Evolutionary conservation across 2,113 vertebrate genomes (phyloP).

Genomic region (Odocoileus virginianus): DNA sequence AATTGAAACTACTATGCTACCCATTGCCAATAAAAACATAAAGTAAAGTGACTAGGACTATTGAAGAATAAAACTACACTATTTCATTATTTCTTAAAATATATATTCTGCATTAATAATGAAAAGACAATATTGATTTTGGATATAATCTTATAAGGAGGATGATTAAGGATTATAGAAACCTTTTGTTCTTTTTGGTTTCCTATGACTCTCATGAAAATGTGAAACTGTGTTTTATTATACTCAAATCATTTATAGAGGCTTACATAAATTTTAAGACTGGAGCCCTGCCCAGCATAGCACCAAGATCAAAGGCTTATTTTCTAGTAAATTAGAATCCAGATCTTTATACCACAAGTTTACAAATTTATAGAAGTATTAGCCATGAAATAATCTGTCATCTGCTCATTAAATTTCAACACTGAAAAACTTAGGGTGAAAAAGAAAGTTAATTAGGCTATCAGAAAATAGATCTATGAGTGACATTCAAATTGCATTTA

Average conservation of each 20-base stretch:
- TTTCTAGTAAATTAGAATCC: slow-evolving; percentile 79
- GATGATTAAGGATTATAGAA: slow-evolving; percentile 76
- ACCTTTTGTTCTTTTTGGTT: slow-evolving; percentile 74
- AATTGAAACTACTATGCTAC: not conserved
- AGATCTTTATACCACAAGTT: slow-evolving; percentile 69
- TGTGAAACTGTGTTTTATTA: slow-evolving; percentile 77
- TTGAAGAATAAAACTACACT: slow-evolving; percentile 59
- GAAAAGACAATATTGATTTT: slow-evolving; percentile 83
- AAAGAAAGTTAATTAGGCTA: slow-evolving; percentile 57
- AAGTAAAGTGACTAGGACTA: slow-evolving; percentile 13
- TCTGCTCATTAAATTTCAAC: slow-evolving; percentile 67
- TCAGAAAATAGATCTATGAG: slow-evolving; percentile 20
- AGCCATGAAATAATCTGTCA: slow-evolving; percentile 68
- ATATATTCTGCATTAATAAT: slow-evolving; percentile 75
- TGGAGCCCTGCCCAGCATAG: slow-evolving; percentile 72
- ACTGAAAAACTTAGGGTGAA: slow-evolving; percentile 26
- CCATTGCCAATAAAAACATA: slow-evolving; percentile 33
- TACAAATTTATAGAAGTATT: slow-evolving; percentile 70
- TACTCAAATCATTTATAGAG: slow-evolving; percentile 77
- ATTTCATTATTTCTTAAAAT: slow-evolving; percentile 75
- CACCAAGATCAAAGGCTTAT: slow-evolving; percentile 71
- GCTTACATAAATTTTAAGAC: slow-evolving; percentile 74
- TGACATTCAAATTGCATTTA: slow-evolving; percentile 12
- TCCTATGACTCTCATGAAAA: slow-evolving; percentile 76
- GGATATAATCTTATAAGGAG: slow-evolving; percentile 75